Base-by-base conservation (phyloP, 2,113 vertebrate species). In the Eudyptes chrysolophus region DNA sequence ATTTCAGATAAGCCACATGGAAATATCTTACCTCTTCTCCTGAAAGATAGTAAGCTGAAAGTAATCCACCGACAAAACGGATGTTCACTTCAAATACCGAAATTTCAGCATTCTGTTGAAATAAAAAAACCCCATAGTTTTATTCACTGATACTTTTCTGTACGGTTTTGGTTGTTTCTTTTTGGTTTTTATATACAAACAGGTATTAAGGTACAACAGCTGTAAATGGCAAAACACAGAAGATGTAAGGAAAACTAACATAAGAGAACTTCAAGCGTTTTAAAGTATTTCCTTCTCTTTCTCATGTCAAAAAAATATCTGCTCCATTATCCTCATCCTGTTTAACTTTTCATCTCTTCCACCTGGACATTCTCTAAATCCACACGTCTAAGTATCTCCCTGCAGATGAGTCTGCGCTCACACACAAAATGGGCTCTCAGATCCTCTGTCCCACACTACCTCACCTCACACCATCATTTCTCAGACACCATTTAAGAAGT, bases 61-160 rank as follows among this genome's bases (percentile, higher is more conserved):
- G 99, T 6, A 99, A 98, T 89, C 99, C 99, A 92, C 99, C 99
- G 6, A 99, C 99, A 86, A 99, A 99, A 70, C 99, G 99, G 91
- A 99, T 99, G 96, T 99, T 99, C 92, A 99, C 99, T 98, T 99
- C 99, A 96, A 99, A 99, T 92, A 99, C 99, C 0, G 99, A 99
- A 94, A 99, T 98, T 95, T 99, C 99, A 44, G 99, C 99, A 40
- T 99, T 99, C 99, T 99, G 98, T 66, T 62, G 79, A 96, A 96
- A 98, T 19, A 98, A 97, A 97, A 34, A 97, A 10, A 75, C 3
- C 14, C 42, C 52, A 84, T 16, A 57, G 19, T 81, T 87, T 96
- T 74, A 96, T 51, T 70, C 12, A 29, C 21, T 75, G 36, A 51
- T 69, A 49, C 1, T 44, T 79, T 58, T 74, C 10, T 69, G 20